Conservation (phyloP, 2,797 vertebrate genomes). For the Molossus alvarezi region DNA sequence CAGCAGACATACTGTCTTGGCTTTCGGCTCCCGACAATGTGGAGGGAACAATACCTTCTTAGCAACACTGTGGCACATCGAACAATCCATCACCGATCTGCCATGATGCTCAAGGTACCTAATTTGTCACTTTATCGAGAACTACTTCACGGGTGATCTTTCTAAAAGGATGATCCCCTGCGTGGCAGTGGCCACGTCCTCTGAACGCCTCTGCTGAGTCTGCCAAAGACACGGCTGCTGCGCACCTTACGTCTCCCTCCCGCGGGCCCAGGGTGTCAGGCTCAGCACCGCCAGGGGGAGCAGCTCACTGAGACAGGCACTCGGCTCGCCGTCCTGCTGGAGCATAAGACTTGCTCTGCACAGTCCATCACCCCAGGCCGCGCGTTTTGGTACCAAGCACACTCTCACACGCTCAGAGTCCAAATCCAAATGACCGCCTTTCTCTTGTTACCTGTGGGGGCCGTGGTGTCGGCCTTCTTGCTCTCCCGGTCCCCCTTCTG, state of each 20-base stretch:
- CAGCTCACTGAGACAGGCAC: background rate
- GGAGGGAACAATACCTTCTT: background rate
- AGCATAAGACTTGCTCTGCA: background rate
- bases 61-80: background rate
- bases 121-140: background rate
- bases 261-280: background rate
- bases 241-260: background rate
- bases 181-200: background rate
- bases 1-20: background rate
- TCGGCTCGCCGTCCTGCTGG: background rate
- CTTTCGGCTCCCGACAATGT: background rate
- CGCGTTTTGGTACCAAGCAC: background rate
- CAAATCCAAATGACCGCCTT: background rate
- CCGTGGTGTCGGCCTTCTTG: slow-evolving; percentile 89
- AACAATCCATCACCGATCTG: background rate
- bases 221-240: background rate
- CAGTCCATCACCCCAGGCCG: background rate
- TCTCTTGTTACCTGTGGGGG: slow-evolving; percentile 91
- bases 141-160: background rate
- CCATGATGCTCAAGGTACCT: background rate
- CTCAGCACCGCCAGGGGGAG: background rate
- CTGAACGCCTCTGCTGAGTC: background rate
- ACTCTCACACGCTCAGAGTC: background rate
- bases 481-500: slow-evolving; percentile 88
- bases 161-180: background rate